A percentile compares a stretch with the other conserved stretches of the same genome.
phyloP scores from a whole-genome alignment of 2,888 invertebrate species.

The Ephialtes manifestator region DNA sequence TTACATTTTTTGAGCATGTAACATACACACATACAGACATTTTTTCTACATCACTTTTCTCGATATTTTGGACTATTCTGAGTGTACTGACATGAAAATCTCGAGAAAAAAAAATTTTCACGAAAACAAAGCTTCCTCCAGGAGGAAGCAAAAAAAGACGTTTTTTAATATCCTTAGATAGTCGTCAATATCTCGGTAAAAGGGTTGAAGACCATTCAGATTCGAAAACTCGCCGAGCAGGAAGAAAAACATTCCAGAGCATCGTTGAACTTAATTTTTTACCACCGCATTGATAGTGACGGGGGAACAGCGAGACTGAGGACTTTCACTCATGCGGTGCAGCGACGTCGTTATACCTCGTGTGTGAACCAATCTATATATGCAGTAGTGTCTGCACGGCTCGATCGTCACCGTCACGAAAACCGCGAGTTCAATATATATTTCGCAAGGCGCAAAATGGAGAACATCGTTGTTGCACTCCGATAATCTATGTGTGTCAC shows the following conservation, averaged over 20 bases:
- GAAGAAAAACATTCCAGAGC: conserved; percentile 29
- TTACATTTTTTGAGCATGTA: too few relatives aligned
- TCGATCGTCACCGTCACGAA: conserved; percentile 3
- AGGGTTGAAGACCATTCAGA: neutral
- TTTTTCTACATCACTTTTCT: too few relatives aligned
- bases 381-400: neutral
- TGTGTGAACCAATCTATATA: conserved; percentile 8
- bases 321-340: conserved; percentile 72
- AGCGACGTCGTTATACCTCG: conserved; percentile 50
- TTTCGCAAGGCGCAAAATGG: conserved; percentile 18
- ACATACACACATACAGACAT: too few relatives aligned
- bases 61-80: too few relatives aligned
- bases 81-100: too few relatives aligned
- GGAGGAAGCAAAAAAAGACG: too few relatives aligned
- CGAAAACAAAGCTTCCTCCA: too few relatives aligned
- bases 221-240: conserved; percentile 2
- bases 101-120: too few relatives aligned
- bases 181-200: neutral
- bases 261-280: conserved; percentile 60
- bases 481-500: neutral
- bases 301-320: conserved; percentile 12
- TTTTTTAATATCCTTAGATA: too few relatives aligned
- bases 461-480: conserved; percentile 6
- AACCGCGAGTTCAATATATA: conserved; percentile 22
- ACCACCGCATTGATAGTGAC: conserved; percentile 47